Percentiles rank a stretch among this genome's conserved stretches.
phyloP scores from a whole-genome alignment of 2,113 vertebrate genomes.

The Dicrurus megarhynchus region DNA sequence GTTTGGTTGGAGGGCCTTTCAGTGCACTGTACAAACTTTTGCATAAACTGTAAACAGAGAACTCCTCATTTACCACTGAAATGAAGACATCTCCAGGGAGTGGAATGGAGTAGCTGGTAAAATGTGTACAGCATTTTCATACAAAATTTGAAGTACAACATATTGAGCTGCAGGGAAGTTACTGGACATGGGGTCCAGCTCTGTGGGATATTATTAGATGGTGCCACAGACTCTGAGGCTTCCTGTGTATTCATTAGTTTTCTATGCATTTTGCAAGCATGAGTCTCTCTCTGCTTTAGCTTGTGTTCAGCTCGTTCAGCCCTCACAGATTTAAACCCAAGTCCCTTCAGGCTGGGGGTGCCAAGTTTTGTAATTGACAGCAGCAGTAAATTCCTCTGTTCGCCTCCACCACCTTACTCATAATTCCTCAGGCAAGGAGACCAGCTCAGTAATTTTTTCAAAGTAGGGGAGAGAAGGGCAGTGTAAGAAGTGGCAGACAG shows the following conservation, averaged over 20 bases:
- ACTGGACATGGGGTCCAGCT: background rate
- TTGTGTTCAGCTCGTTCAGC: background rate
- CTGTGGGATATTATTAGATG: background rate
- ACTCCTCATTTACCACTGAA: background rate
- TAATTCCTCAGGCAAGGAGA: slow-evolving; percentile 2
- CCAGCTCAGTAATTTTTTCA: background rate
- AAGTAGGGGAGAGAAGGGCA: background rate
- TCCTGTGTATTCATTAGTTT: background rate
- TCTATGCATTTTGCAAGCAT: background rate
- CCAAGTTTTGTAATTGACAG: slow-evolving; percentile 55
- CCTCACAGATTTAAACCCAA: background rate
- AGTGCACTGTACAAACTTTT: background rate
- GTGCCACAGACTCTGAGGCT: background rate
- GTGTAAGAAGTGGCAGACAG: background rate
- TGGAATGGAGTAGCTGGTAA: background rate
- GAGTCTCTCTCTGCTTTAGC: background rate
- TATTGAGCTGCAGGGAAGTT: background rate
- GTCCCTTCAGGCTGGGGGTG: background rate
- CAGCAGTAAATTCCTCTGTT: slow-evolving; percentile 32
- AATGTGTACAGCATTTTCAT: background rate
- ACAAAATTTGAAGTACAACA: background rate
- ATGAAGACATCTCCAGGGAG: background rate
- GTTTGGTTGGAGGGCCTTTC: background rate
- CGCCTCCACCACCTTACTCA: background rate
- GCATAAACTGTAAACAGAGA: background rate